These are phyloP conservation scores for Oreotrochilus melanogaster DNA, from an alignment of 2,113 vertebrate genomes.

Conservation along the genomic window DNA sequence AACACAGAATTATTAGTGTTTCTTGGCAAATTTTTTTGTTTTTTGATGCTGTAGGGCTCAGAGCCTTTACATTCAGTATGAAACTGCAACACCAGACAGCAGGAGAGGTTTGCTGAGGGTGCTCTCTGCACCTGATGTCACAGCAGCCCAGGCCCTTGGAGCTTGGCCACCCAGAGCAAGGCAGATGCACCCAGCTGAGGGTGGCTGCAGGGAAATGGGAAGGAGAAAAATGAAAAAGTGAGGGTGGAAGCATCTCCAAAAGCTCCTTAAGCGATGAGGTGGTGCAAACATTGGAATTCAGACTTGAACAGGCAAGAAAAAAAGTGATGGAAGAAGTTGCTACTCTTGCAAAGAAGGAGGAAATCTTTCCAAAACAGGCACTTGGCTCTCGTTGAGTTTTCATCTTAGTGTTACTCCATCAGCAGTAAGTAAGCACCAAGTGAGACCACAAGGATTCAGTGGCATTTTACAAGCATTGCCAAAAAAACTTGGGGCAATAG, in stretches of 20 bases:
- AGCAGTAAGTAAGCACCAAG: neutral
- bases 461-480: neutral
- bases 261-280: neutral
- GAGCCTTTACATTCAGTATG: neutral
- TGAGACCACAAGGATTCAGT: accelerated
- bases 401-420: neutral
- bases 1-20: neutral
- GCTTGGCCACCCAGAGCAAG: accelerated
- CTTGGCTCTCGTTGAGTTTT: neutral
- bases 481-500: neutral
- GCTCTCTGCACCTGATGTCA: neutral
- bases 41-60: neutral
- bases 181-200: neutral
- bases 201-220: neutral
- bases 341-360: neutral
- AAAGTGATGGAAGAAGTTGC: slow-evolving; percentile 13
- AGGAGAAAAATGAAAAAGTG: neutral
- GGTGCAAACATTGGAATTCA: slow-evolving; percentile 1
- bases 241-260: neutral
- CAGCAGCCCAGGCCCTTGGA: neutral
- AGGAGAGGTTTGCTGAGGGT: neutral
- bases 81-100: accelerated
- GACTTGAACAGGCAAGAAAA: slow-evolving; percentile 1
- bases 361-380: slow-evolving; percentile 14
- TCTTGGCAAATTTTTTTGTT: neutral